Evolutionary conservation across 2,113 vertebrate genomes (phyloP).

Genomic region (Apistogramma diplotaenia): DNA sequence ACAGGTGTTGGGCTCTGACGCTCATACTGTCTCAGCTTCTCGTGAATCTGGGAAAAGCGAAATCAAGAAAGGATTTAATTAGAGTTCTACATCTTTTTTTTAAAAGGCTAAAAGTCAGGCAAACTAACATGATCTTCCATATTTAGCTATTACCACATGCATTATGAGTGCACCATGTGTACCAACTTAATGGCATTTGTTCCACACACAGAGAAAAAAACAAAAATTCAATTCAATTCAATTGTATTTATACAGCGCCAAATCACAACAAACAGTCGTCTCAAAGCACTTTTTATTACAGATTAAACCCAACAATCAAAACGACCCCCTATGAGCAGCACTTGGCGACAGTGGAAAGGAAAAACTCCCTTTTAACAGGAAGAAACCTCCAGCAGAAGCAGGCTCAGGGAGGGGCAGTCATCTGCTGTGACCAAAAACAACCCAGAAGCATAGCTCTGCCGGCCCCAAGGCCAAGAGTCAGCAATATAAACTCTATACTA

Average conservation of each 20-base stretch:
- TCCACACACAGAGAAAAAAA: neutral
- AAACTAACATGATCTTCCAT: neutral
- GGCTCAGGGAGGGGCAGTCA: too few species aligned
- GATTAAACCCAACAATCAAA: too few species aligned
- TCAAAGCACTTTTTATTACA: too few species aligned
- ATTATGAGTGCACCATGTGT: neutral
- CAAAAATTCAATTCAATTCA: too few species aligned
- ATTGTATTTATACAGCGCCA: too few species aligned
- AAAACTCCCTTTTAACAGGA: too few species aligned
- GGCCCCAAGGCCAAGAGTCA: accelerated
- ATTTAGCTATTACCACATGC: neutral
- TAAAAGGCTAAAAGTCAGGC: neutral
- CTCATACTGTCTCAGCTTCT: slow-evolving; percentile 92
- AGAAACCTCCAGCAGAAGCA: too few species aligned
- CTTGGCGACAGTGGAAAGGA: too few species aligned
- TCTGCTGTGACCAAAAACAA: too few species aligned
- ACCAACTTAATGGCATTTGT: accelerated
- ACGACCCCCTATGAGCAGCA: too few species aligned
- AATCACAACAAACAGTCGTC: too few species aligned
- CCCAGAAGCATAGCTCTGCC: neutral
- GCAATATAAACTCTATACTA: too few species aligned
- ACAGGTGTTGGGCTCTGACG: slow-evolving; percentile 89
- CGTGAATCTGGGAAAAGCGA: slow-evolving; percentile 86
- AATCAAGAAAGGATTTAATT: neutral
- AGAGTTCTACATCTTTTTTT: neutral